phyloP scores from a whole-genome alignment of 2,888 invertebrate genomes.

The Harpagoxenus sublaevis region DNA sequence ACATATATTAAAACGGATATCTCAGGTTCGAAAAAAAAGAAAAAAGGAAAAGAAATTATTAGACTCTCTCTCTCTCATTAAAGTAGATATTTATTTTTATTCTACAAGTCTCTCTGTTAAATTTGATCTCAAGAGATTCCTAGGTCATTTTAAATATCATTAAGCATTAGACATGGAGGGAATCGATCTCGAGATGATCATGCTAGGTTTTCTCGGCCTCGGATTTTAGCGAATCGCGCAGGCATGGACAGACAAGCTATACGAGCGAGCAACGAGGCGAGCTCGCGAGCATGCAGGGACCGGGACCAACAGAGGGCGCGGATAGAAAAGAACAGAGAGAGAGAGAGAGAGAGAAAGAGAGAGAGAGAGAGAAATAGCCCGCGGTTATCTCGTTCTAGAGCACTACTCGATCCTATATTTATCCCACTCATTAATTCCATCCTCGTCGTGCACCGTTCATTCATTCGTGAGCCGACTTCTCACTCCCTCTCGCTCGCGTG shows the following conservation, averaged over 20 bases:
- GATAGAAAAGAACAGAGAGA: constrained; percentile 54
- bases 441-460: constrained; percentile 82
- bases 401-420: constrained; percentile 80
- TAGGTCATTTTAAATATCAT: background rate
- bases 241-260: constrained; percentile 41
- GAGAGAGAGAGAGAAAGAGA: constrained; percentile 53
- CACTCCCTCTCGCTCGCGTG: constrained; percentile 62
- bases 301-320: constrained; percentile 60
- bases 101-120: background rate
- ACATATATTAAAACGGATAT: background rate
- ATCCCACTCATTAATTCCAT: constrained; percentile 83
- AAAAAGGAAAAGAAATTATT: background rate
- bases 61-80: no score
- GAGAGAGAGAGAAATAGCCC: constrained; percentile 58
- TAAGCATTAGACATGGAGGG: background rate
- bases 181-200: constrained; percentile 34
- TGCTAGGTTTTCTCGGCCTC: constrained; percentile 47
- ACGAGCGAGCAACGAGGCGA: constrained; percentile 49
- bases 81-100: background rate
- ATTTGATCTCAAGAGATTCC: background rate
- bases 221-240: constrained; percentile 39
- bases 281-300: constrained; percentile 37
- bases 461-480: constrained; percentile 79
- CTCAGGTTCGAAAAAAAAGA: background rate
- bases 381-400: constrained; percentile 77